These are phyloP conservation scores for Hylyphantes graminicola DNA, from an alignment of 1,140 invertebrate genomes.

Conservation along the genomic window DNA sequence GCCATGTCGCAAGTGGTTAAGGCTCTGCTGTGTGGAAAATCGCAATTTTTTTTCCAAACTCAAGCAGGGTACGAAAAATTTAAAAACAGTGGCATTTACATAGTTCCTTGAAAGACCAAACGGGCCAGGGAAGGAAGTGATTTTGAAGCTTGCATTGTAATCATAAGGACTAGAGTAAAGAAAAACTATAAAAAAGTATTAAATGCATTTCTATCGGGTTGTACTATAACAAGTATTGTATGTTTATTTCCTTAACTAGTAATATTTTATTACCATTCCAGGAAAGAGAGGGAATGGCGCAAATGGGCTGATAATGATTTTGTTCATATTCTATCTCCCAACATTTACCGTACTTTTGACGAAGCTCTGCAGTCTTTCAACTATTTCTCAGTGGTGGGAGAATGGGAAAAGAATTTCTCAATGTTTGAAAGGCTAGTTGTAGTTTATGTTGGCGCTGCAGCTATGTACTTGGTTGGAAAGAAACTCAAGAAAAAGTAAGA, in stretches of 20 bases:
- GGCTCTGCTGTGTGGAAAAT: no score
- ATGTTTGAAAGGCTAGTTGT: constrained; percentile 85
- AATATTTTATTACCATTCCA: constrained; percentile 65
- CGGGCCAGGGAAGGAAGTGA: no score
- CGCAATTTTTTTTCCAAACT: no score
- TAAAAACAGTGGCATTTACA: no score
- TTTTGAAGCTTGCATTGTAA: no score
- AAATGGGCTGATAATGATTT: constrained; percentile 92
- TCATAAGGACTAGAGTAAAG: no score
- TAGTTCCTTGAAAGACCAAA: no score
- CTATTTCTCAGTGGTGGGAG: constrained; percentile 90
- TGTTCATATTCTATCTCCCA: constrained; percentile 94
- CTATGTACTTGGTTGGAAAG: constrained; percentile 95
- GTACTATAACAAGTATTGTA: background rate
- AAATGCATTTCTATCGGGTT: background rate
- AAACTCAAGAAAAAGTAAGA: constrained; percentile 82
- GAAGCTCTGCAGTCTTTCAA: constrained; percentile 92
- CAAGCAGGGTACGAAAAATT: no score
- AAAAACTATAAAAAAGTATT: background rate
- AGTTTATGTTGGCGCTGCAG: constrained; percentile 91
- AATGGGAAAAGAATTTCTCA: constrained; percentile 92
- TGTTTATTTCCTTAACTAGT: background rate
- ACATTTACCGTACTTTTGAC: constrained; percentile 87
- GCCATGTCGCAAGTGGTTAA: no score
- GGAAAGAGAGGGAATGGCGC: constrained; percentile 93